Base-by-base conservation (phyloP, 2,113 vertebrate genomes). In the Phrynosoma blainvillii region DNA sequence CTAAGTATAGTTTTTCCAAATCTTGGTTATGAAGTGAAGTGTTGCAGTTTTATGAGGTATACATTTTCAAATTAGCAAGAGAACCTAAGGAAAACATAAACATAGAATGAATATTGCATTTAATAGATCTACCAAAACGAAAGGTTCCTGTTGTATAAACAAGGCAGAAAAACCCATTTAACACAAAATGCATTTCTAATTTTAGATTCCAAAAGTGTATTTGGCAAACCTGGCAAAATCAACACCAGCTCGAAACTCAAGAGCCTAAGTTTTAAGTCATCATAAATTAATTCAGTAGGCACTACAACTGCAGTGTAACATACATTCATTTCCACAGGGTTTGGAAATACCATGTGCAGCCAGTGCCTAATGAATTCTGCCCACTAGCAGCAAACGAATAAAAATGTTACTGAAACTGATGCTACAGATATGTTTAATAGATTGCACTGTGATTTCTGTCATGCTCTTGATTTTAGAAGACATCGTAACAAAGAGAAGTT, bases 21-120 rank as follows among this genome's bases (percentile, higher is more conserved):
- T 70, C 40, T 47, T 47, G 87, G 83, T 89, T 89, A 94, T 4
- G 93, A 95, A 94, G 93, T 89, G 84, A 93, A 94, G 91, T 23
- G 92, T 86, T 47, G 47, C 47, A 91, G 92, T 94, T 92, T 95
- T 93, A 95, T 93, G 94, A 93, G 92, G 91, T 95, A 95, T 92
- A 94, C 89, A 93, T 94, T 94, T 36, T 91, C 94, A 92, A 89
- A 81, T 92, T 86, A 93, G 92, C 91, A 90, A 77, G 32, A 40
- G 23, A 91, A 95, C 86, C 91, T 93, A 93, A 95, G 91, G n/a
- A 95, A 94, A 94, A 95, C 92, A 95, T 85, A 94, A 94, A 94
- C 92, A 94, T 87, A 91, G 90, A 91, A 92, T 90, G 92, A 96
- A 81, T 94, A 94, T 73, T 89, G 88, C 93, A 93, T 93, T 78